Evolutionary conservation across 2,888 invertebrate species (phyloP), one percentile per base, ranked within the genome.

Genomic region (Aromia moschata): DNA sequence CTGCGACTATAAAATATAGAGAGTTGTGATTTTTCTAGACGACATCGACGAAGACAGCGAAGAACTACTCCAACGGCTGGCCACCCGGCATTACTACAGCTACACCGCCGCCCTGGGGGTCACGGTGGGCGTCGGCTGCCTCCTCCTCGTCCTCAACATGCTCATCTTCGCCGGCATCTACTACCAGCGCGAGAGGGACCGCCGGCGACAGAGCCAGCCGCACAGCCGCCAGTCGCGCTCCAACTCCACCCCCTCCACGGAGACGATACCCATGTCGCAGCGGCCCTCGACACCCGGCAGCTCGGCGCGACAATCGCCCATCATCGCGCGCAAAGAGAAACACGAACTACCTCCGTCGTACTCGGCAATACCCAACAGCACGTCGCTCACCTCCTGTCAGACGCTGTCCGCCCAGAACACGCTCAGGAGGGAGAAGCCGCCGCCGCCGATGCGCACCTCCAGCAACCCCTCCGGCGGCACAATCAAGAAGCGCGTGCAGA

Each of bases 101-200:
- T 90, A 91, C 74, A 90, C 90, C 1, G 89, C 91, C 38, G 91
- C 91, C 1, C 82, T 92, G 46, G 90, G 90, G 0, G 90, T 91
- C 64, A 91, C 91, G 2, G 89, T 90, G 5, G 89, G 89, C 5
- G 88, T 90, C 1, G 90, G 90, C 10, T 90, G 89, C 76, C 86
- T 90, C 65, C 84, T 90, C 18, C 80, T 90, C 15, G 85, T 89
- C 1, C 83, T 90, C 16, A 90, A 90, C 77, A 87, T 89, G 82
- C 80, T 90, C 58, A 90, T 91, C 65, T 91, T 91, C 74, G 90
- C 91, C 1, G 91, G 91, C 1, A 89, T 90, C 70, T 90, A 89
- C 76, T 86, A 89, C 68, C 90, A 90, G 74, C 80, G 89, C n/a
- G 87, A 87, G 30, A 82, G 87, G 1, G 84, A 87, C 61, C 72